Conservation (phyloP, 1,140 invertebrate species). For the Nixonia krombeini region DNA sequence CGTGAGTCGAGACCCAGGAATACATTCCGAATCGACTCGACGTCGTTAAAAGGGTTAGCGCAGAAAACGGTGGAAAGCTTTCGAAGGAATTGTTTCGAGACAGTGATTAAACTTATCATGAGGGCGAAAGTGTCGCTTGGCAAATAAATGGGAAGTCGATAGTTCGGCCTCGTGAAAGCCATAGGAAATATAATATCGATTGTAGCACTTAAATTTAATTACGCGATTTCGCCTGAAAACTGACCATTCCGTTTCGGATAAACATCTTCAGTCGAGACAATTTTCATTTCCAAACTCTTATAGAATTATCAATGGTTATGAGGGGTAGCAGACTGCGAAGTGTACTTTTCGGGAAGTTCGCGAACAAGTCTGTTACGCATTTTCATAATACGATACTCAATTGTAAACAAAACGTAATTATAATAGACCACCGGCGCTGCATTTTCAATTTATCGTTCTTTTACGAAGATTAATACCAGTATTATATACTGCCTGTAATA, state of each 20-base stretch:
- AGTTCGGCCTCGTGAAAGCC: slow-evolving; percentile 44
- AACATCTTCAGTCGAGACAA: too few relatives aligned
- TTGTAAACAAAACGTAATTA: too few relatives aligned
- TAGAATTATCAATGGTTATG: too few relatives aligned
- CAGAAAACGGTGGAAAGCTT: slow-evolving; percentile 39
- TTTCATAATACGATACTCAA: too few relatives aligned
- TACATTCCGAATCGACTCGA: slow-evolving; percentile 45
- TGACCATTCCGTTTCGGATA: neutral
- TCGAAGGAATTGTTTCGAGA: slow-evolving; percentile 43
- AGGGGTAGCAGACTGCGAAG: too few relatives aligned
- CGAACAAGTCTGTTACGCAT: too few relatives aligned
- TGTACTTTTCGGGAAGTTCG: too few relatives aligned
- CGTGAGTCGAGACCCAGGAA: slow-evolving; percentile 43
- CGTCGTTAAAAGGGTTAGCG: slow-evolving; percentile 47
- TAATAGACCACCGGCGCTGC: too few relatives aligned
- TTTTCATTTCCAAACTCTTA: too few relatives aligned
- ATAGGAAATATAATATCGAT: slow-evolving; percentile 48
- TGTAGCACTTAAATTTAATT: slow-evolving; percentile 47
- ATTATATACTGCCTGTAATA: too few relatives aligned
- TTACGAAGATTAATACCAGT: too few relatives aligned
- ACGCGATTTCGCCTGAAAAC: slow-evolving; percentile 39
- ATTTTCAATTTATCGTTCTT: too few relatives aligned
- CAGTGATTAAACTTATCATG: slow-evolving; percentile 50
- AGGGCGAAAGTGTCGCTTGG: slow-evolving; percentile 47
- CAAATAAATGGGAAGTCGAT: slow-evolving; percentile 46